Conservation (phyloP, 2,797 vertebrate genomes). For the Gambusia yucatana region DNA sequence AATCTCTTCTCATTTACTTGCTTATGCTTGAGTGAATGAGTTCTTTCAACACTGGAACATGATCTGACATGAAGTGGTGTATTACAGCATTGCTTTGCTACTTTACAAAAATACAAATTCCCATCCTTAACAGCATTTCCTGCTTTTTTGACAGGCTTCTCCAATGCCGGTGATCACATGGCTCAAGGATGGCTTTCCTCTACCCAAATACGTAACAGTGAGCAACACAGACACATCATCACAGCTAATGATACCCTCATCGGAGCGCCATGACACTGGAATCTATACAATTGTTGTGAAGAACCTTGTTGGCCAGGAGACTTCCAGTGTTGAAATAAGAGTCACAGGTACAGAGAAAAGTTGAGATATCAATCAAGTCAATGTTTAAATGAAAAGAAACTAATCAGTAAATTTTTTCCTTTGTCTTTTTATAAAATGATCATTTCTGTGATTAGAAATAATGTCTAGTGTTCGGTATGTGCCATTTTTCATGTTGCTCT, state of each 20-base stretch:
- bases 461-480: not conserved
- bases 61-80: not conserved
- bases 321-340: conserved; percentile 85
- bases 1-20: not conserved
- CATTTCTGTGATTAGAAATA: not conserved
- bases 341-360: conserved; percentile 83
- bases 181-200: conserved; percentile 87
- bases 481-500: not conserved
- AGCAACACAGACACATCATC: conserved; percentile 80
- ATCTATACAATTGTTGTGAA: conserved; percentile 85
- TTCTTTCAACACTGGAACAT: not conserved
- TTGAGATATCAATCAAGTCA: not conserved
- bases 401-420: not conserved
- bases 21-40: not conserved
- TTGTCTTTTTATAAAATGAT: not conserved
- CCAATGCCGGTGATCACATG: conserved; percentile 87
- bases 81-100: not conserved
- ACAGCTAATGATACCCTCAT: conserved; percentile 85
- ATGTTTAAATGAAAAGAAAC: not conserved
- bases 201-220: conserved; percentile 78
- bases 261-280: conserved; percentile 84
- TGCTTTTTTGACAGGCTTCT: conserved; percentile 78
- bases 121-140: not conserved
- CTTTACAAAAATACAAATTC: not conserved
- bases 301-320: conserved; percentile 81